Base-by-base conservation (phyloP, 1,140 invertebrate species). In the Oedothorax gibbosus region DNA sequence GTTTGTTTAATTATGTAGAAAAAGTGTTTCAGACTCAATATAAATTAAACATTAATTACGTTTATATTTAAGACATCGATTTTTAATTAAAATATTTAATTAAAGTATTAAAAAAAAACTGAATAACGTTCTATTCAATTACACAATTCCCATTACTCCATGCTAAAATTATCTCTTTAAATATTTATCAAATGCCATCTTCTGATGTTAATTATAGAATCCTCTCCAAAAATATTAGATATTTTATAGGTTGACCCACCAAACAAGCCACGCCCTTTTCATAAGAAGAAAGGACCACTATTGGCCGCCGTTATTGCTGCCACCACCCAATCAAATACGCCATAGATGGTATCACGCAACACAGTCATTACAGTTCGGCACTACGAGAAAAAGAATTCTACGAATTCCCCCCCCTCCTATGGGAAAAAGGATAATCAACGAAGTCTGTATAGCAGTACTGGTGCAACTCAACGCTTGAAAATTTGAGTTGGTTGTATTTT, bases 321-420 rank as follows among this genome's bases (percentile, higher is more conserved):
- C 14, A n/a, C 56, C 21, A 50, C 11, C 80, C 80, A 82, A 82
- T 82, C 69, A 73, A 54, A 62, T 12, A 2, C 35, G 11, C 54
- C 14, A 57, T 53, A 49, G 60, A 82, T 72, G 69, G 18, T 65
- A 82, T 82, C 80, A 82, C 80, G 80, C 80, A 82, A 82, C 68
- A 54, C 69, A 7, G 80, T 60, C 80, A 82, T 82, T 71, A 82
- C 69, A 65, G 78, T 77, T 77, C 65, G 35, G 35, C 35, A 35
- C 35, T 35, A 35, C 15, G 56, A 21, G 53, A 49, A 21, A 69
- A 56, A 60, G 35, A 82, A 64, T 82, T 82, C 80, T 82, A 71
- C 68, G 80, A 82, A 82, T 73, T 82, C 73, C 57, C 14, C 69
- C 80, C n/a, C 57, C 12, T 49, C 57, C 11, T 35, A n/a, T 5